A percentile compares a stretch with the other conserved stretches of the same genome.
phyloP scores from a whole-genome alignment of 2,888 invertebrate species.

The Netelia virgata region DNA sequence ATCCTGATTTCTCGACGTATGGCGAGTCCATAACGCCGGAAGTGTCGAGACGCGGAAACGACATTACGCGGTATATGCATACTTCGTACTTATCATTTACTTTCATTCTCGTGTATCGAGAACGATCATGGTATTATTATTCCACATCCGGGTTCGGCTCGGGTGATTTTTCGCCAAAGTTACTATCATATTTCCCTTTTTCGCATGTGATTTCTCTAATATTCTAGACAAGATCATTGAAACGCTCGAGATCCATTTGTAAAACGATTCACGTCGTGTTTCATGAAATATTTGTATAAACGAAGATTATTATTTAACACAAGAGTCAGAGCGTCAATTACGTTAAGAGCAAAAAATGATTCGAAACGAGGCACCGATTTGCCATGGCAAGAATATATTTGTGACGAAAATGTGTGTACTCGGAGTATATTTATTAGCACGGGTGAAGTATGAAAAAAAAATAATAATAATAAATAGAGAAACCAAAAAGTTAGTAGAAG shows the following conservation, averaged over 20 bases:
- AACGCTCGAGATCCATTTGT: background rate
- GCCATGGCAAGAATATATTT: background rate
- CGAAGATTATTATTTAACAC: too few relatives aligned
- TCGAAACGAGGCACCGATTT: background rate
- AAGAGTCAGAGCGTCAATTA: background rate
- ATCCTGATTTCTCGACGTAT: background rate
- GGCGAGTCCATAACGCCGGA: conserved; percentile 52
- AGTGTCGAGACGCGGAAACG: conserved; percentile 63
- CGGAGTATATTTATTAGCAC: background rate
- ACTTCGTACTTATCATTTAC: conserved; percentile 34
- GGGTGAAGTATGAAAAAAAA: conserved; percentile 6
- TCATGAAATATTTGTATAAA: background rate
- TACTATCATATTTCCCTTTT: conserved; percentile 4
- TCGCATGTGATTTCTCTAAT: conserved; percentile 11
- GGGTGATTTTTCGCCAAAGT: conserved; percentile 16
- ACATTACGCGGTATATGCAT: conserved; percentile 37
- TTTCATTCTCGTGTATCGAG: conserved; percentile 30
- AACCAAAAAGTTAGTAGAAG: conserved; percentile 75
- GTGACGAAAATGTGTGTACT: background rate
- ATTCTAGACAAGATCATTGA: conserved; percentile 4
- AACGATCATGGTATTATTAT: conserved; percentile 21
- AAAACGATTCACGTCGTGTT: background rate
- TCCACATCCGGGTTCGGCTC: conserved; percentile 43
- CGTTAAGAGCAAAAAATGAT: background rate
- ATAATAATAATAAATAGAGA: conserved; percentile 22